These are phyloP conservation scores for Capromys pilorides DNA, from an alignment of 2,797 vertebrate species.

Conservation along the genomic window DNA sequence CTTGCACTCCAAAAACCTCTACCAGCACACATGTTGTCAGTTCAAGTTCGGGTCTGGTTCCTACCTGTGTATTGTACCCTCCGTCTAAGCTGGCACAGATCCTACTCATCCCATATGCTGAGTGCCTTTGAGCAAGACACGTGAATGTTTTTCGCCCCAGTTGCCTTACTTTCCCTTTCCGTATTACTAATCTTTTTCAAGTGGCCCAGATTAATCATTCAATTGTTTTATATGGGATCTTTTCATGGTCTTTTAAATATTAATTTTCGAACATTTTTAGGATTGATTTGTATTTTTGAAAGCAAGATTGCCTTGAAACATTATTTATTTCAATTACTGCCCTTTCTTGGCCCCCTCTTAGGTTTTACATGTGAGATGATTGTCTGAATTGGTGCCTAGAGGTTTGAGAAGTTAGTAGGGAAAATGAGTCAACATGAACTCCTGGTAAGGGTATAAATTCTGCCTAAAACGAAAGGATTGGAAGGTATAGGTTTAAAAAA, in stretches of 20 bases:
- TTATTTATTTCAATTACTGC: background rate
- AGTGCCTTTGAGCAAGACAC: background rate
- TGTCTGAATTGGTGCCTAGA: background rate
- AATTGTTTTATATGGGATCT: background rate
- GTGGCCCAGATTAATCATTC: background rate
- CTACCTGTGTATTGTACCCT: background rate
- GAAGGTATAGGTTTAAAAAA: background rate
- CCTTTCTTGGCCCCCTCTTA: background rate
- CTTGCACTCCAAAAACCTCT: background rate
- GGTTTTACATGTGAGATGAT: background rate
- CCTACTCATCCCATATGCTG: background rate
- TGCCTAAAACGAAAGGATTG: background rate
- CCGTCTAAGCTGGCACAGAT: background rate
- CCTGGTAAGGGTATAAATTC: background rate
- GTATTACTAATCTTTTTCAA: background rate
- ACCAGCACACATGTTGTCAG: background rate
- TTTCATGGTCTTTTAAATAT: background rate
- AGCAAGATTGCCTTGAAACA: background rate
- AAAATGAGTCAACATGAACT: background rate
- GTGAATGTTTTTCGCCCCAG: background rate
- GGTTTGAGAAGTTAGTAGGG: background rate
- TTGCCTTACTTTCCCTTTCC: conserved; percentile 4
- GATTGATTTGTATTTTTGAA: background rate
- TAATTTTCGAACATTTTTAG: background rate
- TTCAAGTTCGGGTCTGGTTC: background rate